These are phyloP conservation scores for Bombycilla garrulus DNA, from an alignment of 2,113 vertebrate species.

Conservation along the genomic window DNA sequence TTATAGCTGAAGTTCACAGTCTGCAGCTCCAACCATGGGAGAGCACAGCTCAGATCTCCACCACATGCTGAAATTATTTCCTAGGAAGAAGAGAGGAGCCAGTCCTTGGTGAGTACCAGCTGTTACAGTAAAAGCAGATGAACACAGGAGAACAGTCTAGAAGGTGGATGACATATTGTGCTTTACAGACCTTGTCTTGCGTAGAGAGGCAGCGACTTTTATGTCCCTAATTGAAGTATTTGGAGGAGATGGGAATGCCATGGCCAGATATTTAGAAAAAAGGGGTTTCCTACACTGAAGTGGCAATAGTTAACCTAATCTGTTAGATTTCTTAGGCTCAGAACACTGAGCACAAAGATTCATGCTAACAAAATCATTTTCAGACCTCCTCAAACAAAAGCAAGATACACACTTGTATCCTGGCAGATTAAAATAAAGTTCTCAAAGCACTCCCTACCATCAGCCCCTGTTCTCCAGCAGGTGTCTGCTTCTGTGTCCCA, in stretches of 20 bases:
- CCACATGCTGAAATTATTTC: conserved; percentile 93
- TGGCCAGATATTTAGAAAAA: background rate
- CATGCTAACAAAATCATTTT: background rate
- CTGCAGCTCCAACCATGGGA: conserved; percentile 93
- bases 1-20: conserved; percentile 95
- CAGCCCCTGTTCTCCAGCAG: background rate
- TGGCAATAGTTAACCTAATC: background rate
- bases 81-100: conserved; percentile 60
- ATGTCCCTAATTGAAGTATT: background rate
- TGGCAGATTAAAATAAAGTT: background rate
- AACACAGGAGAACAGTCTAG: background rate
- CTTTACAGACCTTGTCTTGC: background rate
- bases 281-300: background rate
- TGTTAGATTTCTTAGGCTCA: background rate
- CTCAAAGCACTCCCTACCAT: background rate
- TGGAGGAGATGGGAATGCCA: background rate
- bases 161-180: background rate
- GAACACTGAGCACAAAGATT: background rate
- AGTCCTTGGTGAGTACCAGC: background rate
- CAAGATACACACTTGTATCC: background rate
- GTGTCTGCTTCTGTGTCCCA: background rate
- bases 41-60: conserved; percentile 91
- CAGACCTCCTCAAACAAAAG: background rate
- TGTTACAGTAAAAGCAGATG: background rate
- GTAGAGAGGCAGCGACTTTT: background rate